Conservation (phyloP, 2,797 vertebrate species). For the Amphiprion clarkii region DNA sequence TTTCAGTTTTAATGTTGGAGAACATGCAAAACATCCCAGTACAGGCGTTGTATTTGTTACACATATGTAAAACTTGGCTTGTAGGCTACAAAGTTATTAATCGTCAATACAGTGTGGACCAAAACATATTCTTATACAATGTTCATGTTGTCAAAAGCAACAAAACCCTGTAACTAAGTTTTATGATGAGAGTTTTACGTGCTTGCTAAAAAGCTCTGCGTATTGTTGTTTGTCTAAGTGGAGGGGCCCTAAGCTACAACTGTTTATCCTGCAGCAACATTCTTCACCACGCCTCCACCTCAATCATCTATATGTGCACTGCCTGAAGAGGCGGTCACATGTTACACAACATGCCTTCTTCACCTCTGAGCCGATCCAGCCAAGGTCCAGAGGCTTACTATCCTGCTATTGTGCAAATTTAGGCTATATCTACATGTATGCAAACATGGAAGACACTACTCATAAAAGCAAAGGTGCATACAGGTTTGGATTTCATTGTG, state of each 20-base stretch:
- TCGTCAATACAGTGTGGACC: neutral
- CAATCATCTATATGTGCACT: constrained; percentile 29
- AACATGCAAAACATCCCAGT: constrained; percentile 2
- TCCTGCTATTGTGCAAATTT: neutral
- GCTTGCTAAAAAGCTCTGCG: neutral
- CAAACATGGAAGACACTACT: neutral
- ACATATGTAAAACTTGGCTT: neutral
- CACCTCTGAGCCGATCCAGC: constrained; percentile 22
- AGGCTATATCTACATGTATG: neutral
- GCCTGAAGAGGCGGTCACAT: constrained; percentile 39
- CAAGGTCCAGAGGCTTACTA: constrained; percentile 5
- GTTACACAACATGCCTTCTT: constrained; percentile 51
- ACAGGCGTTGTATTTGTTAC: neutral
- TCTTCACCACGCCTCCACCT: constrained; percentile 54
- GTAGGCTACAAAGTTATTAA: neutral
- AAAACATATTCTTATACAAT: neutral
- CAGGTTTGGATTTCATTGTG: neutral
- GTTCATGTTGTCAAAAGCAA: neutral
- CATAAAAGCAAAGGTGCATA: neutral
- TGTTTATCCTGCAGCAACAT: constrained; percentile 74
- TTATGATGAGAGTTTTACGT: neutral
- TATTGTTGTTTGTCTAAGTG: neutral
- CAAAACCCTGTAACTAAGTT: neutral
- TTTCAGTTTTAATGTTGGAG: constrained; percentile 10
- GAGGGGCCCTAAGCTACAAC: constrained; percentile 17